These are phyloP conservation scores for Tetraodon nigroviridis DNA, from an alignment of 2,113 vertebrate species.

Conservation along the genomic window DNA sequence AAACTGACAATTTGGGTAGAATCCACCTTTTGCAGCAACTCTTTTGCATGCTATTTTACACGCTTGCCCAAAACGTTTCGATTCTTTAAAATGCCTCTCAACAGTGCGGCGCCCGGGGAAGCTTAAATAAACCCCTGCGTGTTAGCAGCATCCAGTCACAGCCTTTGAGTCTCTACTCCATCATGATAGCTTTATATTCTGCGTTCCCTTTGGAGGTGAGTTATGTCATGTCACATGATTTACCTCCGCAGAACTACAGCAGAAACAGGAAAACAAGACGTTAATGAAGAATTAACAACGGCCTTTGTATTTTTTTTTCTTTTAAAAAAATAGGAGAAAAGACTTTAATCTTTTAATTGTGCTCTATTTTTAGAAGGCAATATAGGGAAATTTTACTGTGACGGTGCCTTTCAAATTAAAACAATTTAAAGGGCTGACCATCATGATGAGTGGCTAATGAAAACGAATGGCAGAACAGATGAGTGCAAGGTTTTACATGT, in stretches of 20 bases:
- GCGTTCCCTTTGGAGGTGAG: not conserved
- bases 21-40: not conserved
- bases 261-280: too few relatives aligned
- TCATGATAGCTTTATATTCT: slow-evolving; percentile 1
- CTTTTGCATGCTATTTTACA: slow-evolving; percentile 8
- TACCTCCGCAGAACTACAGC: not conserved
- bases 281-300: too few relatives aligned
- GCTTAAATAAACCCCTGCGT: slow-evolving; percentile 14
- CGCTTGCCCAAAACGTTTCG: slow-evolving; percentile 19
- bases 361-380: not conserved
- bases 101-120: slow-evolving; percentile 10
- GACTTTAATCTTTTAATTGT: not conserved
- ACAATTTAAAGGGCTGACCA: slow-evolving; percentile 19
- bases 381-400: not conserved
- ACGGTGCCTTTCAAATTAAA: slow-evolving; percentile 6
- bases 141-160: not conserved
- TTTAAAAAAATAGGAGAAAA: too few relatives aligned
- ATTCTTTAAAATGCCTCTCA: slow-evolving; percentile 23
- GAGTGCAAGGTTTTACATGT: not conserved
- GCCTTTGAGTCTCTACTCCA: slow-evolving; percentile 3
- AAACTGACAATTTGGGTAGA: slow-evolving; percentile 23
- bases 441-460: slow-evolving; percentile 32
- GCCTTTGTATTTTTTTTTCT: not conserved
- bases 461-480: slow-evolving; percentile 29
- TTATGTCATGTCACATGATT: not conserved